These are phyloP conservation scores for Macroramphosus scolopax DNA, from an alignment of 2,797 vertebrate species.

Conservation along the genomic window DNA sequence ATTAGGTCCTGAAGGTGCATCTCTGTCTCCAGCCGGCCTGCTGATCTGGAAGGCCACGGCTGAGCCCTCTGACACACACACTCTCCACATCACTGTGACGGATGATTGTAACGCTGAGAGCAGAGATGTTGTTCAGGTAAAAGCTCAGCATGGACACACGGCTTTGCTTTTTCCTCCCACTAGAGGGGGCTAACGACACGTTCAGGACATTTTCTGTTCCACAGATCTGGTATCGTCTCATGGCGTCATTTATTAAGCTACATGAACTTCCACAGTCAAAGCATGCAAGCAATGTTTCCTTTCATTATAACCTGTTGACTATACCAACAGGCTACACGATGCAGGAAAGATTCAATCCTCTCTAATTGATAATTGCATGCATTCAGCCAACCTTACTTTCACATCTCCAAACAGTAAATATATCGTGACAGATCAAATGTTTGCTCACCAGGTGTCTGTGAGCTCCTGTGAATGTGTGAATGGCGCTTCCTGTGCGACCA, in stretches of 20 bases:
- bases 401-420: too few species aligned
- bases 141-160: neutral
- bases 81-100: slow-evolving; percentile 75
- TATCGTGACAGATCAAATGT: too few species aligned
- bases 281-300: too few species aligned
- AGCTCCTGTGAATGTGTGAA: slow-evolving; percentile 84
- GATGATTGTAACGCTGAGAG: slow-evolving; percentile 84
- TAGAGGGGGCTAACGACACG: slow-evolving; percentile 54
- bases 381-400: too few species aligned
- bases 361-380: too few species aligned
- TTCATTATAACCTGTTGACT: too few species aligned
- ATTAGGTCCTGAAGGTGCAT: slow-evolving; percentile 81
- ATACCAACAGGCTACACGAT: too few species aligned
- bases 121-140: slow-evolving; percentile 77
- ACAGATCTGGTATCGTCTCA: neutral
- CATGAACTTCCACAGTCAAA: too few species aligned
- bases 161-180: slow-evolving; percentile 30
- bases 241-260: too few species aligned
- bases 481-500: slow-evolving; percentile 82
- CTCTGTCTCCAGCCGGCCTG: slow-evolving; percentile 83
- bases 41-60: slow-evolving; percentile 81
- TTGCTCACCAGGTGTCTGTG: slow-evolving; percentile 82
- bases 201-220: neutral
- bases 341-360: too few species aligned
- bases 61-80: slow-evolving; percentile 47